Conservation (phyloP, 2,797 vertebrate genomes). For the Chiroxiphia lanceolata region DNA sequence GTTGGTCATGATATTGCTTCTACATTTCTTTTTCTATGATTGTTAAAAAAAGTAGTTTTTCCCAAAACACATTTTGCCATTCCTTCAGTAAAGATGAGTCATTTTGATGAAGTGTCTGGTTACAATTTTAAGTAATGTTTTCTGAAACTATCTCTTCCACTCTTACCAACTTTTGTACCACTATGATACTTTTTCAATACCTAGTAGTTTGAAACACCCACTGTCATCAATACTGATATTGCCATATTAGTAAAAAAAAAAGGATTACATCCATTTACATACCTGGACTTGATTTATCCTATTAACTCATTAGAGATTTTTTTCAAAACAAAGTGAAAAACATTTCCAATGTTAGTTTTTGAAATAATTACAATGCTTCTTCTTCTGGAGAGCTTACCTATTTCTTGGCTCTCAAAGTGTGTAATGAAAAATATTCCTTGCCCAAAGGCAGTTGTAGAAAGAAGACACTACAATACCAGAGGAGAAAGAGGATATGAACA, state of each 20-base stretch:
- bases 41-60: background rate
- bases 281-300: background rate
- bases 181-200: background rate
- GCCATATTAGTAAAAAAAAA: background rate
- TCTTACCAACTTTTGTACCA: background rate
- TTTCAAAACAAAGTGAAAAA: background rate
- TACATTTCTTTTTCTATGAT: background rate
- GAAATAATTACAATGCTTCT: background rate
- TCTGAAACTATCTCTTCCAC: background rate
- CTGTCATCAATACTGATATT: background rate
- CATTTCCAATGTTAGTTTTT: background rate
- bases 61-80: background rate
- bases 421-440: conserved; percentile 77
- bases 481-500: background rate
- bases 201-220: background rate
- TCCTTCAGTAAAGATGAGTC: background rate
- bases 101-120: background rate
- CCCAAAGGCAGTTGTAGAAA: conserved; percentile 78
- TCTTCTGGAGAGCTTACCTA: conserved; percentile 58
- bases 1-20: background rate
- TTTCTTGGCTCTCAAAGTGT: conserved; percentile 73
- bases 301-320: background rate
- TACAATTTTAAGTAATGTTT: background rate
- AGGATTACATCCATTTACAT: background rate
- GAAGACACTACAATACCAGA: conserved; percentile 64